phyloP scores from a whole-genome alignment of 1,140 invertebrate species.

The Sycophila sp. region DNA sequence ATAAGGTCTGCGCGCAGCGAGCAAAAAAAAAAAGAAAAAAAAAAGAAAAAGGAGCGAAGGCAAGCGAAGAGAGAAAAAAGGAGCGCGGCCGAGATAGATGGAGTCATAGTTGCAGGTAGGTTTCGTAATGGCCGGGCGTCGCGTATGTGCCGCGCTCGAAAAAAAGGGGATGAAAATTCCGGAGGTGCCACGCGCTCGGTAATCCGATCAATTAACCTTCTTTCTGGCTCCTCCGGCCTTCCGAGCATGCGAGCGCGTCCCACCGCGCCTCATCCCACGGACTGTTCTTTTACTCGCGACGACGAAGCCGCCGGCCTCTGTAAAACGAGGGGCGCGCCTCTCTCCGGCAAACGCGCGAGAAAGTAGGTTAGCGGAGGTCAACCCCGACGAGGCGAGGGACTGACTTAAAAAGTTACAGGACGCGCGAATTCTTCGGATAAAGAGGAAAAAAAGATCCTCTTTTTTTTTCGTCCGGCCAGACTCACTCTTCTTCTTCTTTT shows the following conservation, averaged over 20 bases:
- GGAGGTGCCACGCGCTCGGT: neutral
- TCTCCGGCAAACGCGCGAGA: neutral
- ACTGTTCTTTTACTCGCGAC: neutral
- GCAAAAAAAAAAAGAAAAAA: neutral
- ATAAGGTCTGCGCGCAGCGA: neutral
- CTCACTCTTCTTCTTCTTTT: neutral
- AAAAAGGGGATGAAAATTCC: conserved; percentile 17
- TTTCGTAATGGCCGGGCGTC: neutral
- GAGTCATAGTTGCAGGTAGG: neutral
- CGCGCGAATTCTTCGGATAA: neutral
- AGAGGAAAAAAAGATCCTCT: neutral
- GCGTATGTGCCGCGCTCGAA: neutral
- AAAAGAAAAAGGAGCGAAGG: neutral
- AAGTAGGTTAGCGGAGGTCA: conserved; percentile 34
- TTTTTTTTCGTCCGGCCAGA: neutral
- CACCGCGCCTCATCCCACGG: neutral
- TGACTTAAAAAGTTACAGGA: conserved; percentile 6
- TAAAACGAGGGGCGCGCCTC: neutral
- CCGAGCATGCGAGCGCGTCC: too few species aligned
- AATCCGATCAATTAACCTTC: conserved; percentile 33
- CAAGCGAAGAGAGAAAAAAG: neutral
- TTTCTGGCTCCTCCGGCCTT: conserved; percentile 1
- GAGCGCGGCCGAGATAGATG: neutral
- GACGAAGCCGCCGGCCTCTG: neutral
- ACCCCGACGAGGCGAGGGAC: neutral